Evolutionary conservation across 1,140 invertebrate genomes (phyloP), one percentile per base, ranked within the genome.

Genomic region (Panagrolaimus sp.): DNA sequence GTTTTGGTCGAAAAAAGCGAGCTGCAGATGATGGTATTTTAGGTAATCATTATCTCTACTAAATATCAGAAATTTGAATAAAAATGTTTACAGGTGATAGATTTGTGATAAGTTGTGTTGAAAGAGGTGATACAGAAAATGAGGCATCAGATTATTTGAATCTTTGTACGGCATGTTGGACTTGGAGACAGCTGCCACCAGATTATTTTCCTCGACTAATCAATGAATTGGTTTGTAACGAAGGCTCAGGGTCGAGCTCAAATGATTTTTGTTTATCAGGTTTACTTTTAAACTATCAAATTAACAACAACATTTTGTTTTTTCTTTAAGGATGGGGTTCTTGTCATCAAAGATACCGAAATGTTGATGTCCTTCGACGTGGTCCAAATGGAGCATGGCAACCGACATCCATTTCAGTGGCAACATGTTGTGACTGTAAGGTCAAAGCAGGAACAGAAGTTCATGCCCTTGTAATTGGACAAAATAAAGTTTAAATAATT

Each of bases 51-150:
- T 69, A 8, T n/a, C 9, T 45, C 15, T 8, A 67, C 14, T 21
- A 52, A 65, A 7, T 63, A 55, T 52, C 0, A 63, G 24, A 9
- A 7, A n/a, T 24, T 14, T 14, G 15, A 17, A 43, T 68, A 55
- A 17, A 17, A 17, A 17, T 4, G 5, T 15, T 52, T 52, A 0
- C 48, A 76, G 74, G 74, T 12, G 38, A 77, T 21, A 71, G 74
- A 21, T 76, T 76, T 55, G 75, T 76, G 1, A 77, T 76, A 58
- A 76, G 69, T 38, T 76, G 74, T 58, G 75, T 76, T 14, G 74
- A 76, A 63, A 48, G 68, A 43, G 74, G 74, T 17, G 74, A 76
- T n/a, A 21, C 68, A 21, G 74, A 76, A 46, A 73, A 44, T 48
- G 74, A 76, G 10, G 47, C 71, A 1, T 58, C 75, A 8, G 74